A percentile compares a stretch with the other conserved stretches of the same genome.
These are phyloP conservation scores for Platycheirus rosarum DNA, from an alignment of 2,888 invertebrate species.

Conservation along the genomic window DNA sequence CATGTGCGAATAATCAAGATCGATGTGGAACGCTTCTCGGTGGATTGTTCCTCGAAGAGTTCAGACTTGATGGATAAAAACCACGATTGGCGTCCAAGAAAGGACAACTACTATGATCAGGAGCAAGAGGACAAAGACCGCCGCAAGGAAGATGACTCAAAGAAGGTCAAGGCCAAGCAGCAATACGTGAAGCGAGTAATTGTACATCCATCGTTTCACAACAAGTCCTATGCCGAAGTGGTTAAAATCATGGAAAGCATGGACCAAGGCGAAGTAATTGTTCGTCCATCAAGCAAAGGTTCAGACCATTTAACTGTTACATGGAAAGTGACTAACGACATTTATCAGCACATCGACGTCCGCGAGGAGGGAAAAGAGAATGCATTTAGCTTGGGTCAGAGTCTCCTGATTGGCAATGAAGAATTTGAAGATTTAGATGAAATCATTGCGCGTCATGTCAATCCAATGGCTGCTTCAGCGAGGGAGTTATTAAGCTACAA, in stretches of 20 bases:
- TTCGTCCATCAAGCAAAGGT: constrained; percentile 98
- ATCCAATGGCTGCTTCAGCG: constrained; percentile 97
- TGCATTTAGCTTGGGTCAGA: constrained; percentile 95
- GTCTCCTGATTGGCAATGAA: constrained; percentile 93
- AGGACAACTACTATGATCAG: constrained; percentile 95
- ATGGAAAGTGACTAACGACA: constrained; percentile 98
- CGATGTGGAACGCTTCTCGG: constrained; percentile 95
- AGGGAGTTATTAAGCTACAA: constrained; percentile 95
- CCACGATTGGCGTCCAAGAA: constrained; percentile 94
- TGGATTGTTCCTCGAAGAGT: constrained; percentile 96
- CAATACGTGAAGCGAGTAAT: constrained; percentile 98
- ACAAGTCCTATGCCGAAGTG: constrained; percentile 96
- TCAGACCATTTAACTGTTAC: constrained; percentile 98
- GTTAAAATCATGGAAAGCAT: constrained; percentile 94
- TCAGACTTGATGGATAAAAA: constrained; percentile 96
- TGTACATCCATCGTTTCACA: constrained; percentile 98
- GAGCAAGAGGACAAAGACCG: constrained; percentile 91
- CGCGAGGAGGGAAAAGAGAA: constrained; percentile 98
- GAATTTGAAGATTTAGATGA: constrained; percentile 99
- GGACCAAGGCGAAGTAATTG: constrained; percentile 98
- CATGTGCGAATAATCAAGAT: constrained; percentile 97
- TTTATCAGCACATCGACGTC: constrained; percentile 98
- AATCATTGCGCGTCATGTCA: constrained; percentile 97
- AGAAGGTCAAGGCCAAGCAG: constrained; percentile 91
- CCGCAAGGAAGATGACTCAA: constrained; percentile 90